These are phyloP conservation scores for Phrynocephalus guinanensis DNA, from an alignment of 2,797 vertebrate species.

Conservation along the genomic window DNA sequence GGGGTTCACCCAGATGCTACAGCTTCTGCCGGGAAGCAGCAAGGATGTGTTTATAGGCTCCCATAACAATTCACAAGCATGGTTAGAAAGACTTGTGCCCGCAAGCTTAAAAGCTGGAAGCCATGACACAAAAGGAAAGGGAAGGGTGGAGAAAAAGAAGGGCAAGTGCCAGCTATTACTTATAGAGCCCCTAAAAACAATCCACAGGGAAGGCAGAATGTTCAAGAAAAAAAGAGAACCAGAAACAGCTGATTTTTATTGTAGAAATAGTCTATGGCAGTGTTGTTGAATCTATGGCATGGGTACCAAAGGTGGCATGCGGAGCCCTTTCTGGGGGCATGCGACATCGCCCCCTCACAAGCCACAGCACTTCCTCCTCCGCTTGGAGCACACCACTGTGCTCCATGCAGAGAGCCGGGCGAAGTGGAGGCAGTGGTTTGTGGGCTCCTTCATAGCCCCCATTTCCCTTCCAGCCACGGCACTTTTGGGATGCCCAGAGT, in stretches of 20 bases:
- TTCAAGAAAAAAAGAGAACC: not conserved
- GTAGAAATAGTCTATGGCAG: too few relatives aligned
- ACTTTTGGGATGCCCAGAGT: too few relatives aligned
- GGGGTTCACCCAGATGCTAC: not conserved
- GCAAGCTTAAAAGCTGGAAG: not conserved
- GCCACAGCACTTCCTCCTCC: too few relatives aligned
- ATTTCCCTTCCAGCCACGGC: too few relatives aligned
- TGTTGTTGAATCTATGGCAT: too few relatives aligned
- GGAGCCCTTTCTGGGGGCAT: too few relatives aligned
- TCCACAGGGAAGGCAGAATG: not conserved
- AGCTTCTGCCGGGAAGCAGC: conserved; percentile 16
- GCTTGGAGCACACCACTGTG: too few relatives aligned
- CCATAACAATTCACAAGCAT: not conserved
- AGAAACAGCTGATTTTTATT: not conserved
- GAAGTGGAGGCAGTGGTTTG: too few relatives aligned
- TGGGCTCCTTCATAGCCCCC: too few relatives aligned
- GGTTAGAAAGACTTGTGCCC: not conserved
- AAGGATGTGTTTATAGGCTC: not conserved
- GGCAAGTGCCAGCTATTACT: not conserved
- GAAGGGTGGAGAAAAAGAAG: not conserved
- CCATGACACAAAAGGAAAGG: not conserved
- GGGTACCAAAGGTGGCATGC: too few relatives aligned
- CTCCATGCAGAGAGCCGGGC: too few relatives aligned
- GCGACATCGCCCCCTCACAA: too few relatives aligned
- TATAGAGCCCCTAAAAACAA: not conserved